These are phyloP conservation scores for Dermochelys coriacea DNA, from an alignment of 2,797 vertebrate species.

Conservation along the genomic window DNA sequence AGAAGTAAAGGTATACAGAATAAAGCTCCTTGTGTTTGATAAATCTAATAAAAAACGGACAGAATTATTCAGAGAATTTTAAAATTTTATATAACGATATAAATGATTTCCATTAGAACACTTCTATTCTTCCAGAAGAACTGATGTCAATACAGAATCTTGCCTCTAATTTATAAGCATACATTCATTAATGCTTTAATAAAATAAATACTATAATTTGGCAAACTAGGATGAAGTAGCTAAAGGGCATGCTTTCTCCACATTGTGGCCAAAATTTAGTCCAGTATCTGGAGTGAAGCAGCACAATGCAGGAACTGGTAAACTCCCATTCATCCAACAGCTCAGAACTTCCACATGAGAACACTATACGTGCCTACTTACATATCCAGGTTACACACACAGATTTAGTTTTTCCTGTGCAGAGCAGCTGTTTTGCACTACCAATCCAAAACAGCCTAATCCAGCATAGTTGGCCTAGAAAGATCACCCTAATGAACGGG, in stretches of 20 bases:
- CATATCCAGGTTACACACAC: not conserved
- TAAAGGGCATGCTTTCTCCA: not conserved
- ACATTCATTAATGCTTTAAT: not conserved
- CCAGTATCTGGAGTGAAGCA: not conserved
- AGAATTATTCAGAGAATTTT: not conserved
- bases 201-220: not conserved
- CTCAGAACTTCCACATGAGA: not conserved
- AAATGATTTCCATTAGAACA: not conserved
- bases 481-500: not conserved
- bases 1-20: not conserved
- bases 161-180: not conserved
- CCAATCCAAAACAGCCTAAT: not conserved
- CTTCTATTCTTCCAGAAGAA: not conserved
- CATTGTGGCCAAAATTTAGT: not conserved
- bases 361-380: rapidly evolving
- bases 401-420: not conserved
- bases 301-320: not conserved
- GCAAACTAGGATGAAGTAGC: not conserved
- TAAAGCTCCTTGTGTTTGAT: not conserved
- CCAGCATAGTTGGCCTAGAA: not conserved
- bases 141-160: not conserved
- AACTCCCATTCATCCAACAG: not conserved
- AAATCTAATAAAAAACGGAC: not conserved
- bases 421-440: not conserved
- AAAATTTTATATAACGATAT: not conserved